Conservation (phyloP, 2,797 vertebrate species). For the Momotus momota region DNA sequence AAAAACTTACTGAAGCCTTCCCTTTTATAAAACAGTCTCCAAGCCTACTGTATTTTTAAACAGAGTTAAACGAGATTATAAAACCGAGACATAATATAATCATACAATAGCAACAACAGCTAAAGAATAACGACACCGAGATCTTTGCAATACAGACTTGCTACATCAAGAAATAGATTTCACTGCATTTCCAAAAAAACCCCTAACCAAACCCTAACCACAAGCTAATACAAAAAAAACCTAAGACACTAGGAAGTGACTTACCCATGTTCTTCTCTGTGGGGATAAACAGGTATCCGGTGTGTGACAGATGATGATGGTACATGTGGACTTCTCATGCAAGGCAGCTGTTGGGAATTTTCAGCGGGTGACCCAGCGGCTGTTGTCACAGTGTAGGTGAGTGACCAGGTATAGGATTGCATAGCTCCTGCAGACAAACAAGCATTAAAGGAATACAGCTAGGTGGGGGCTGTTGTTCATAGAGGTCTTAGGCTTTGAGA, state of each 20-base stretch:
- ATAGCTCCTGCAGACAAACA: slow-evolving; percentile 88
- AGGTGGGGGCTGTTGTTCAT: neutral
- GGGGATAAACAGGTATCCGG: slow-evolving; percentile 94
- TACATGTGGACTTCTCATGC: slow-evolving; percentile 90
- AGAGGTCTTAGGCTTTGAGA: neutral
- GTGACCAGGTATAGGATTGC: slow-evolving; percentile 99
- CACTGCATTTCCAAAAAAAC: neutral
- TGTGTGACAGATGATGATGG: slow-evolving; percentile 88
- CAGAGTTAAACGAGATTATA: neutral
- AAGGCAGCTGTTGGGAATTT: slow-evolving; percentile 90
- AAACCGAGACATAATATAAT: neutral
- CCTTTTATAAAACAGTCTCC: neutral
- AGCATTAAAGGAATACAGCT: neutral
- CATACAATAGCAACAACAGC: neutral
- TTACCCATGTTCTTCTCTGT: slow-evolving; percentile 96
- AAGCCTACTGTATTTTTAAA: neutral
- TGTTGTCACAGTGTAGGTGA: slow-evolving; percentile 98
- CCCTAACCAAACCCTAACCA: neutral
- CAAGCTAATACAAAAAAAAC: neutral
- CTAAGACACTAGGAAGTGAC: neutral
- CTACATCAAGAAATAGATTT: neutral
- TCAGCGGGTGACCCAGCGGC: slow-evolving; percentile 91
- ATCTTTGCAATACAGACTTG: neutral
- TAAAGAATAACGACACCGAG: neutral
- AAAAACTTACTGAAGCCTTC: neutral